phyloP scores from a whole-genome alignment of 2,113 vertebrate genomes.

The Heterocephalus glaber region DNA sequence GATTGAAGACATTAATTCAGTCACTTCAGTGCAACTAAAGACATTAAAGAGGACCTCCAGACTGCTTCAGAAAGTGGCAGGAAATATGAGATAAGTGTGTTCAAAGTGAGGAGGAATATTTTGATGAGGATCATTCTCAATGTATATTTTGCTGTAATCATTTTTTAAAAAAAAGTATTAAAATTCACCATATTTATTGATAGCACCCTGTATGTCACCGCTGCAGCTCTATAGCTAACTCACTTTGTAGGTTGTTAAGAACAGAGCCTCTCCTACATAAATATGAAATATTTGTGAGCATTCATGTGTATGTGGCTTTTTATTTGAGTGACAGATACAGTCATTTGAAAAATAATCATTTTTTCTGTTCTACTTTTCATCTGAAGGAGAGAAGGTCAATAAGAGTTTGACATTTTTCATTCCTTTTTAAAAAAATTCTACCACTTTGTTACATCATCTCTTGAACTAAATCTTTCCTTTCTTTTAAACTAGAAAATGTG shows the following conservation, averaged over 20 bases:
- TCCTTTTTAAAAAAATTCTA: slow-evolving; percentile 46
- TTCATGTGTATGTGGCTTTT: background rate
- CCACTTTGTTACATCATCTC: background rate
- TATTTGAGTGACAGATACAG: background rate
- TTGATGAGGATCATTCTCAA: background rate
- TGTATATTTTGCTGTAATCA: background rate
- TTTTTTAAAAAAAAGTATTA: background rate
- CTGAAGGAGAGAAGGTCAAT: background rate
- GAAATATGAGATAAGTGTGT: background rate
- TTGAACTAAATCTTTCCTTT: background rate
- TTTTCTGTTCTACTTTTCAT: slow-evolving; percentile 16
- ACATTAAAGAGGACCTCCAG: background rate
- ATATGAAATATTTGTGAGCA: background rate
- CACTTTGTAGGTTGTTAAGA: background rate
- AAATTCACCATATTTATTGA: background rate
- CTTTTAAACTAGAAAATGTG: slow-evolving; percentile 21
- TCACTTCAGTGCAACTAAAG: background rate
- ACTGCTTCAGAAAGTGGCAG: background rate
- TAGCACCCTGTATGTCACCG: background rate
- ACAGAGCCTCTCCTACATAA: background rate
- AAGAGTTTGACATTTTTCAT: slow-evolving; percentile 3
- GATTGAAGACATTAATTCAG: background rate
- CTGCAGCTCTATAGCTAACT: background rate
- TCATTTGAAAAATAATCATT: slow-evolving; percentile 6
- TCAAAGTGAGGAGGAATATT: background rate